A percentile compares a stretch with the other conserved stretches of the same genome.
Evolutionary conservation across 2,888 invertebrate species (phyloP).

Genomic region (Acrobasis consociella): DNA sequence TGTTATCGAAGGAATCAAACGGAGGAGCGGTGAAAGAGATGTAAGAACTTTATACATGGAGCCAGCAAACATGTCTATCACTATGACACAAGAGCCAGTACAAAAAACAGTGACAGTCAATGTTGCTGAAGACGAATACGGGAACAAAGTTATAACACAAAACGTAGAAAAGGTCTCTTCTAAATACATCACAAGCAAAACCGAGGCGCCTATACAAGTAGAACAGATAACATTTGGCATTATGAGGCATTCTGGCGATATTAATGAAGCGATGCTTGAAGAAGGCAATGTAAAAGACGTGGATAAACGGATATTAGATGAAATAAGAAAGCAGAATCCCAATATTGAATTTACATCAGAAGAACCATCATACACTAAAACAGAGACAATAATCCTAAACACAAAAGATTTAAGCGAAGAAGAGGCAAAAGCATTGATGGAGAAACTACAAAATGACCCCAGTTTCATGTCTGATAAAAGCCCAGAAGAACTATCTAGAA

Average conservation of each 20-base stretch:
- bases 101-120: constrained; percentile 79
- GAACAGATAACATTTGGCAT: constrained; percentile 77
- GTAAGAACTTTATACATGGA: constrained; percentile 73
- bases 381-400: constrained; percentile 81
- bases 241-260: constrained; percentile 62
- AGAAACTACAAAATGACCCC: constrained; percentile 73
- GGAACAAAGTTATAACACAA: constrained; percentile 77
- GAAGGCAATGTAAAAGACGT: constrained; percentile 72
- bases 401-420: constrained; percentile 74
- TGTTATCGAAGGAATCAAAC: constrained; percentile 71
- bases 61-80: constrained; percentile 69
- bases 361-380: constrained; percentile 74
- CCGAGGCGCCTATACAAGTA: constrained; percentile 73
- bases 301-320: constrained; percentile 67
- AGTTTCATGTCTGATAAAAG: constrained; percentile 74
- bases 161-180: constrained; percentile 74
- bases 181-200: constrained; percentile 65
- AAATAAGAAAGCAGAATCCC: constrained; percentile 74
- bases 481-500: constrained; percentile 67
- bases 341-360: constrained; percentile 74
- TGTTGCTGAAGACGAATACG: constrained; percentile 75
- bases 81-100: constrained; percentile 75
- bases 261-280: constrained; percentile 66
- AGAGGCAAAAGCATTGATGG: constrained; percentile 73
- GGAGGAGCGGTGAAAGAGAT: constrained; percentile 61